Evolutionary conservation across 2,888 invertebrate species (phyloP).

Genomic region (Lumbricus terrestris): DNA sequence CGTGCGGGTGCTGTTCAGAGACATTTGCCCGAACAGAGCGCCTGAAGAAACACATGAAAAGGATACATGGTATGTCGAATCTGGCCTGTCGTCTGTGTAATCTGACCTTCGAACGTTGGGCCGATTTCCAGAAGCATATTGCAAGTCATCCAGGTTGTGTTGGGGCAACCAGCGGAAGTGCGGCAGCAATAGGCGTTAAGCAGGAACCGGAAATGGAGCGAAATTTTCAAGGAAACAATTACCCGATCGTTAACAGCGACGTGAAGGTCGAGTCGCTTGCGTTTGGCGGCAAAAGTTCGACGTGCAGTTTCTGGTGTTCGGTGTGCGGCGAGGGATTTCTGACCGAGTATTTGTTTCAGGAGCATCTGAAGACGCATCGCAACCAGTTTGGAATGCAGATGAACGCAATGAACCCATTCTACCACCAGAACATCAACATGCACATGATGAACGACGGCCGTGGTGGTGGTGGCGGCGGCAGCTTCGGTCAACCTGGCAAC

Average conservation of each 20-base stretch:
- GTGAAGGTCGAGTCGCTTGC: neutral
- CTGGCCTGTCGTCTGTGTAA: neutral
- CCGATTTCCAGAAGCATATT: constrained; percentile 7
- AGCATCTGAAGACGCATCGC: constrained; percentile 9
- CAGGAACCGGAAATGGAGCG: constrained; percentile 9
- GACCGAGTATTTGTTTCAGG: neutral
- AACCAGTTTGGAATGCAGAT: constrained; percentile 4
- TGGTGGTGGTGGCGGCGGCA: too few species aligned
- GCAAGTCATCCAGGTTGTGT: neutral
- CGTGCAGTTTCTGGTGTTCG: constrained; percentile 19
- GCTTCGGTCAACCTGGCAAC: neutral
- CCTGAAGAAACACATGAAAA: constrained; percentile 11
- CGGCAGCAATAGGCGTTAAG: neutral
- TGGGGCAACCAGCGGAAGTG: neutral
- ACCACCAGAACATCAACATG: constrained; percentile 9
- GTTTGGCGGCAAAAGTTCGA: neutral
- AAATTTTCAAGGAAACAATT: neutral
- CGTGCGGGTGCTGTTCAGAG: neutral
- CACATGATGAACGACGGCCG: constrained; percentile 4
- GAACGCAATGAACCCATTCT: neutral
- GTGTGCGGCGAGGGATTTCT: constrained; percentile 25
- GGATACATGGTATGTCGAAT: neutral
- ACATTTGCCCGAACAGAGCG: neutral
- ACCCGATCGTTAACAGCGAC: neutral
- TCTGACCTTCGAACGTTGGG: constrained; percentile 6